phyloP scores from a whole-genome alignment of 2,888 invertebrate species.

The Scaptodrosophila latifasciaeformis region DNA sequence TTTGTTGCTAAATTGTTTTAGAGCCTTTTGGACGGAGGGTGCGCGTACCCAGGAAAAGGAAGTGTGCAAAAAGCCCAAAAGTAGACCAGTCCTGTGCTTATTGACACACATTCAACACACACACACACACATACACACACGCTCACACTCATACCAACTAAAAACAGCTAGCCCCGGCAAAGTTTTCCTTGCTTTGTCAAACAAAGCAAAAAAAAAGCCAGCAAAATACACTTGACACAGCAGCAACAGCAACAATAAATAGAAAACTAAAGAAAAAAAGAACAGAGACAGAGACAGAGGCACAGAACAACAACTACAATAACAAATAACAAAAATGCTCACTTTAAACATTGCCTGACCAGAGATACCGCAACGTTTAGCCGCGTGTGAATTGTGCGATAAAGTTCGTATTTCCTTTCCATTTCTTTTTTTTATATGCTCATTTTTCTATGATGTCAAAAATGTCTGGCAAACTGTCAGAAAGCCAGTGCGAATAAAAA shows the following conservation, averaged over 20 bases:
- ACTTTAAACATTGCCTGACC: too few relatives aligned
- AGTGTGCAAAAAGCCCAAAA: slow-evolving; percentile 35
- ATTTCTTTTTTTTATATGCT: too few relatives aligned
- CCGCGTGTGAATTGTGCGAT: slow-evolving; percentile 18
- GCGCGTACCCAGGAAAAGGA: not conserved
- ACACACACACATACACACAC: not conserved
- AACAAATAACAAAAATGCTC: too few relatives aligned
- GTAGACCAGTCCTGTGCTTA: slow-evolving; percentile 53
- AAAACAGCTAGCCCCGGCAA: too few relatives aligned
- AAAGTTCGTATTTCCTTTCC: slow-evolving; percentile 8
- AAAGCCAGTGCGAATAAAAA: too few relatives aligned
- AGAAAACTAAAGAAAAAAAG: too few relatives aligned
- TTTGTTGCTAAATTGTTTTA: slow-evolving; percentile 65
- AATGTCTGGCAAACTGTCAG: slow-evolving; percentile 8
- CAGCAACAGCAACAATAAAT: too few relatives aligned
- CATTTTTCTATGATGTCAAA: not conserved
- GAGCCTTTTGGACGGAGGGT: slow-evolving; percentile 27
- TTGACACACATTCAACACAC: slow-evolving; percentile 51
- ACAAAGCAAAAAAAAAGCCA: slow-evolving; percentile 29
- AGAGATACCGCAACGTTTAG: slow-evolving; percentile 7
- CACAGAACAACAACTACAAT: too few relatives aligned
- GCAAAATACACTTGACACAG: slow-evolving; percentile 2
- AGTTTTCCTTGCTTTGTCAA: too few relatives aligned
- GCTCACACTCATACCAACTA: too few relatives aligned
- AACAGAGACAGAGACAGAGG: too few relatives aligned